Evolutionary conservation across 2,888 invertebrate species (phyloP).

Genomic region (Lagria hirta): DNA sequence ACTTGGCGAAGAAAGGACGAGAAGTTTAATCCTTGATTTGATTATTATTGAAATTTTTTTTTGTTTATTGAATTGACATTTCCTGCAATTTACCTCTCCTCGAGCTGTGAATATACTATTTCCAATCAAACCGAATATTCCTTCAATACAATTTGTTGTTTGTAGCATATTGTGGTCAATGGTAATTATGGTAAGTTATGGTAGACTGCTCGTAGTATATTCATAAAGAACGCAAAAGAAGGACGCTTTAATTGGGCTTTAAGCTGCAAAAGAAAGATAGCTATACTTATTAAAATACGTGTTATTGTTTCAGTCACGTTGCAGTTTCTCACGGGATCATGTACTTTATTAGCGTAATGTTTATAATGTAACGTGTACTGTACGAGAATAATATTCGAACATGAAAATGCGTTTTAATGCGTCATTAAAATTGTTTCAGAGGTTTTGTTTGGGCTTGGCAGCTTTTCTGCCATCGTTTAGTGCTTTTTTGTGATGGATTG

Average conservation of each 20-base stretch:
- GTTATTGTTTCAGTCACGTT: conserved; percentile 56
- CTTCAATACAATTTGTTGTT: conserved; percentile 46
- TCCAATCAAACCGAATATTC: no score
- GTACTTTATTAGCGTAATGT: conserved; percentile 47
- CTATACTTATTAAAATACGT: conserved; percentile 54
- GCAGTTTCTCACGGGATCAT: conserved; percentile 55
- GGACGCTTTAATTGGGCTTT: conserved; percentile 2
- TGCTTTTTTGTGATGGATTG: no score
- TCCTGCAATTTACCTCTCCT: no score
- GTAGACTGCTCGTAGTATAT: conserved; percentile 41
- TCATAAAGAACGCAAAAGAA: conserved; percentile 16
- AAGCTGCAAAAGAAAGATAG: conserved; percentile 37
- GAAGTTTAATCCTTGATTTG: conserved; percentile 4
- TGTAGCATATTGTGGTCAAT: conserved; percentile 47
- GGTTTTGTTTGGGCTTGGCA: conserved; percentile 6
- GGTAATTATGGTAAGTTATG: conserved; percentile 48
- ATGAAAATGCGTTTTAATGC: conserved; percentile 25
- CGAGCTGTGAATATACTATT: no score
- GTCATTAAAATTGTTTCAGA: conserved; percentile 19
- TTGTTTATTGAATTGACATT: no score
- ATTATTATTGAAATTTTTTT: no score
- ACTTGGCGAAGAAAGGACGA: conserved; percentile 24
- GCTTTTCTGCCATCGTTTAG: no score
- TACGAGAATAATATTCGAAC: conserved; percentile 28
- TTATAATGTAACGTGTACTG: conserved; percentile 35